Base-by-base conservation (phyloP, 2,797 vertebrate genomes). In the Tiaroga cobitis region DNA sequence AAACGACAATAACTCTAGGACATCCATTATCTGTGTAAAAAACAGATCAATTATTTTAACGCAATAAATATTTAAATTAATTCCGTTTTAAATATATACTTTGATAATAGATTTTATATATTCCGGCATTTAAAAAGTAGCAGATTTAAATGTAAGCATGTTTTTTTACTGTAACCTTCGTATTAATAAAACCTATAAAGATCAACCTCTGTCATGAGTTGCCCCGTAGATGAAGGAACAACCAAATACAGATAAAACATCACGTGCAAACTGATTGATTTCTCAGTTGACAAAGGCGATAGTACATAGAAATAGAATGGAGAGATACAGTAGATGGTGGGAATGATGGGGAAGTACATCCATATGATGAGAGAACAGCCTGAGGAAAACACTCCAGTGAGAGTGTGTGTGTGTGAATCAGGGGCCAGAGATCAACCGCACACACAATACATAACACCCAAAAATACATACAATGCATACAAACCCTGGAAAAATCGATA, bases 331-430 rank as follows among this genome's bases (percentile, higher is more conserved):
- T 51, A 49, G 65, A 85, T 43, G 16, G 51, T 77, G 63, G 69
- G 59, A 85, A 90, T 51, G 75, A 84, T 81, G 65, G 67, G 80
- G 34, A 69, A 46, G 87, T 70, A 74, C 85, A 94, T 94, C 95
- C 94, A 91, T 85, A 88, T 94, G 94, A 95, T 92, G 92, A 92
- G 88, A 1, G 84, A 89, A 89, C 87, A 92, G 95, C 95, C 95
- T 75, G 91, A 93, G 94, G 95, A 93, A 90, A 85, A 87, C 89
- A 91, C 93, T 94, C 91, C 91, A 94, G 93, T 92, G 94, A 92
- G 91, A 93, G 29, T 8, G 21, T 95, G 43, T 93, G 94, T 95
- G 93, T 95, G 94, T 95, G 95, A 96, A 95, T 96, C 95, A 96
- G 93, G 91, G 95, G 94, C 93, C 95, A 96, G 93, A 96, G 95